These are phyloP conservation scores for Dorcus hopei DNA, from an alignment of 2,888 invertebrate species.

Conservation along the genomic window DNA sequence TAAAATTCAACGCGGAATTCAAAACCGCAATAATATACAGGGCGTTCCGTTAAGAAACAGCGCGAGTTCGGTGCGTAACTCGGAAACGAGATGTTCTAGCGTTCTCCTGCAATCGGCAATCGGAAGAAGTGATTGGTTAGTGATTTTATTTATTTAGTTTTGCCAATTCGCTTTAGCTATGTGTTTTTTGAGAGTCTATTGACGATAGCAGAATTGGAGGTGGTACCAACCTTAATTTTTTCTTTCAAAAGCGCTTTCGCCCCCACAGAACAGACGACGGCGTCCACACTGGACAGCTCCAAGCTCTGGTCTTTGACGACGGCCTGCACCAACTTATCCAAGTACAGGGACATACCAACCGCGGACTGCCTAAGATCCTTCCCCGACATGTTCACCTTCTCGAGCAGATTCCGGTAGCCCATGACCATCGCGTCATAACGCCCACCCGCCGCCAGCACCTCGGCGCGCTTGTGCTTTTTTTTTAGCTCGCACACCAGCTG, in stretches of 20 bases:
- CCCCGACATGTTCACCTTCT: conserved; percentile 33
- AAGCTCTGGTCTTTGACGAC: conserved; percentile 51
- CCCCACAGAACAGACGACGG: conserved; percentile 66
- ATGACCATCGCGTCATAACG: conserved; percentile 82
- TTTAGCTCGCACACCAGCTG: conserved; percentile 62
- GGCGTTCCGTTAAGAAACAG: too few species aligned
- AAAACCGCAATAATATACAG: too few species aligned
- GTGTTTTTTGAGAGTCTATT: too few species aligned
- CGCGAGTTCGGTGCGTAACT: too few species aligned
- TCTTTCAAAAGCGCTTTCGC: conserved; percentile 57
- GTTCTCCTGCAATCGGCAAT: too few species aligned
- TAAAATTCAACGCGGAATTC: too few species aligned
- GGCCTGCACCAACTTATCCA: conserved; percentile 72
- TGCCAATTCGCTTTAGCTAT: too few species aligned
- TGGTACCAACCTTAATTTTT: conserved; percentile 46
- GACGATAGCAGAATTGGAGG: neutral
- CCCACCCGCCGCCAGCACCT: conserved; percentile 83
- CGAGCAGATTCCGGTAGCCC: conserved; percentile 59
- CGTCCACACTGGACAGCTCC: conserved; percentile 52
- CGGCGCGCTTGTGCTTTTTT: conserved; percentile 55
- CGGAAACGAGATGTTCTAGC: too few species aligned
- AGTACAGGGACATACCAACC: conserved; percentile 80
- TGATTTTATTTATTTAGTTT: too few species aligned
- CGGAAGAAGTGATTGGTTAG: too few species aligned
- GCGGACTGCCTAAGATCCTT: conserved; percentile 54